phyloP scores from a whole-genome alignment of 1,140 invertebrate species.

The Olivierus martensii region DNA sequence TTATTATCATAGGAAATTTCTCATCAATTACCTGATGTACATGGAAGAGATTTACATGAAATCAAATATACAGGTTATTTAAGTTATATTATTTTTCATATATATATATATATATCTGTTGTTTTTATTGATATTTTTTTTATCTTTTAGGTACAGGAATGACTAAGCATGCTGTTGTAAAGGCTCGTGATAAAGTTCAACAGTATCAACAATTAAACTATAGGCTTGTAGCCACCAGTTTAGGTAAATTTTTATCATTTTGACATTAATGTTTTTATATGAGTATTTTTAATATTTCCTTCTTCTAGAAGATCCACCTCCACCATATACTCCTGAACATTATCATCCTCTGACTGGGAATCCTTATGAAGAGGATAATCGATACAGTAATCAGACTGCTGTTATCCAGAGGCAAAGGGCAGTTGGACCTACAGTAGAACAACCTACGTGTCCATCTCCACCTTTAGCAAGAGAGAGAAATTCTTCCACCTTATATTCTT shows the following conservation, averaged over 20 bases:
- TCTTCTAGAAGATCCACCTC: slow-evolving; percentile 20
- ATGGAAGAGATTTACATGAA: slow-evolving; percentile 32
- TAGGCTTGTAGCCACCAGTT: slow-evolving; percentile 14
- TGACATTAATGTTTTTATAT: background rate
- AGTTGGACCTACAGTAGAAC: slow-evolving; percentile 1
- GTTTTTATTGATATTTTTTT: background rate
- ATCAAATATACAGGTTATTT: slow-evolving; percentile 35
- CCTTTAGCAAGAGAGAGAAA: slow-evolving; percentile 6
- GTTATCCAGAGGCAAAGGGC: slow-evolving; percentile 8
- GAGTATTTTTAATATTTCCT: background rate
- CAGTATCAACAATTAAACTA: slow-evolving; percentile 22
- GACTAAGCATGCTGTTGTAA: slow-evolving; percentile 28
- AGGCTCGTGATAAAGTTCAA: slow-evolving; percentile 30
- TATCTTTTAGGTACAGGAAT: slow-evolving; percentile 25
- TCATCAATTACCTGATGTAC: slow-evolving; percentile 36
- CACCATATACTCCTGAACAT: slow-evolving; percentile 20
- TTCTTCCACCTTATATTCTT: slow-evolving; percentile 2
- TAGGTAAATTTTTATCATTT: slow-evolving; percentile 9
- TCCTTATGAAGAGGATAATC: slow-evolving; percentile 17
- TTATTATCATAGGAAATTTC: slow-evolving; percentile 29
- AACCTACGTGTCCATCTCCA: slow-evolving; percentile 8
- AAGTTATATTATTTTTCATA: background rate
- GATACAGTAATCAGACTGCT: slow-evolving; percentile 6
- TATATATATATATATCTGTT: too few relatives aligned
- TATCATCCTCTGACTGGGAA: slow-evolving; percentile 14